These are phyloP conservation scores for Todiramphus saurophagus DNA, from an alignment of 2,113 vertebrate genomes.

Conservation along the genomic window DNA sequence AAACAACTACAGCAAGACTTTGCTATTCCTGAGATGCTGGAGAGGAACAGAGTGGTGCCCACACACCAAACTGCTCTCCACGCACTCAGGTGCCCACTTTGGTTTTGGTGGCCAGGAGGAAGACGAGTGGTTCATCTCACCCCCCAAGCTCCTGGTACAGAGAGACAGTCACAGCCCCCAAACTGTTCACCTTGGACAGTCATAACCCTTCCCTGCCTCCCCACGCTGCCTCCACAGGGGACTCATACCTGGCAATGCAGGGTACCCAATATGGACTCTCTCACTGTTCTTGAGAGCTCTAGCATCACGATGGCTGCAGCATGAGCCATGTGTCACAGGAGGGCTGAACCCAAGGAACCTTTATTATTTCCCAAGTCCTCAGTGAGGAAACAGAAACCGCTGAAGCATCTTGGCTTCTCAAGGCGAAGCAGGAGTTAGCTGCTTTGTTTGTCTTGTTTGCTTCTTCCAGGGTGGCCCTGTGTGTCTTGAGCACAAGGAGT, in stretches of 20 bases:
- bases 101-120: not conserved
- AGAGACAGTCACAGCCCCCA: not conserved
- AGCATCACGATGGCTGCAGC: accelerated
- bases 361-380: not conserved
- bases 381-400: not conserved
- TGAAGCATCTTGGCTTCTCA: not conserved
- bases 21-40: not conserved
- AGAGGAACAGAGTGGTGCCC: not conserved
- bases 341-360: not conserved
- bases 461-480: not conserved
- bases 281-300: not conserved
- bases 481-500: not conserved
- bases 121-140: accelerated
- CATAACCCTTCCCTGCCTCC: not conserved
- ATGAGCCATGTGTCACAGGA: accelerated
- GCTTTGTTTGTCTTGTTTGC: not conserved
- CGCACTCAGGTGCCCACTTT: not conserved
- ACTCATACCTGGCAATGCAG: accelerated
- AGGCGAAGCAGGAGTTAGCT: not conserved
- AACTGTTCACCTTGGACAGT: not conserved
- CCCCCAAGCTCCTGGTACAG: not conserved
- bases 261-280: accelerated
- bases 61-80: accelerated
- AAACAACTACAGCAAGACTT: accelerated
- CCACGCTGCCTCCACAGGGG: accelerated